Percentiles rank a stretch among this genome's conserved stretches.
Conservation (phyloP, 2,888 invertebrate genomes). For the Sturmia bella region DNA sequence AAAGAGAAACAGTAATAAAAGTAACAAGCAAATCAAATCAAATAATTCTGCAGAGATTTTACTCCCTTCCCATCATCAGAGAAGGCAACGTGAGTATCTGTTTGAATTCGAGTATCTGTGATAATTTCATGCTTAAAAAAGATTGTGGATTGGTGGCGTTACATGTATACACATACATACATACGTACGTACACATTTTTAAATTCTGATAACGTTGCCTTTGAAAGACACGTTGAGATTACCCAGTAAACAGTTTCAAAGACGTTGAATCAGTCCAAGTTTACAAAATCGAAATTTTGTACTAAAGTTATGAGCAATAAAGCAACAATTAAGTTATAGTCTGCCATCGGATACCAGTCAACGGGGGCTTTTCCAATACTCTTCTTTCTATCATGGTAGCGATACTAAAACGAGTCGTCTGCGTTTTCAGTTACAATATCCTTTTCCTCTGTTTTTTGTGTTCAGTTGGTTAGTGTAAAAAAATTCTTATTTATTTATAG, state of each 20-base stretch:
- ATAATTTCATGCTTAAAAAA: constrained; percentile 13
- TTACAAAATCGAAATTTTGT: background rate
- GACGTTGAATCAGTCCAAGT: no score
- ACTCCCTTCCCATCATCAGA: constrained; percentile 24
- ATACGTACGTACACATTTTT: constrained; percentile 43
- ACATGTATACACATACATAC: constrained; percentile 25
- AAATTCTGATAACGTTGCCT: no score
- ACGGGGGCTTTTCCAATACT: no score
- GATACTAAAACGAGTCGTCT: no score
- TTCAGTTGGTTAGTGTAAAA: no score
- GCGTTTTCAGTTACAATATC: no score
- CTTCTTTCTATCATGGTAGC: no score
- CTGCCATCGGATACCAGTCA: background rate
- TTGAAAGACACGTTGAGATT: no score
- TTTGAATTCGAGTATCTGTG: constrained; percentile 4
- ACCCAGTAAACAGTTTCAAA: no score
- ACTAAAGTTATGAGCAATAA: no score
- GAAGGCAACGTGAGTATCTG: constrained; percentile 6
- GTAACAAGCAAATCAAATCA: constrained; percentile 64
- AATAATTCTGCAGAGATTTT: constrained; percentile 48
- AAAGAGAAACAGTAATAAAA: constrained; percentile 15
- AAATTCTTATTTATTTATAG: no score
- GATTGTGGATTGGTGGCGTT: constrained; percentile 6
- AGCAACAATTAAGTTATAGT: background rate
- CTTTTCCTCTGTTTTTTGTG: no score